A percentile compares a stretch with the other conserved stretches of the same genome.
Evolutionary conservation across 1,140 invertebrate genomes (phyloP).

Genomic region (Ceratosolen solmsi): DNA sequence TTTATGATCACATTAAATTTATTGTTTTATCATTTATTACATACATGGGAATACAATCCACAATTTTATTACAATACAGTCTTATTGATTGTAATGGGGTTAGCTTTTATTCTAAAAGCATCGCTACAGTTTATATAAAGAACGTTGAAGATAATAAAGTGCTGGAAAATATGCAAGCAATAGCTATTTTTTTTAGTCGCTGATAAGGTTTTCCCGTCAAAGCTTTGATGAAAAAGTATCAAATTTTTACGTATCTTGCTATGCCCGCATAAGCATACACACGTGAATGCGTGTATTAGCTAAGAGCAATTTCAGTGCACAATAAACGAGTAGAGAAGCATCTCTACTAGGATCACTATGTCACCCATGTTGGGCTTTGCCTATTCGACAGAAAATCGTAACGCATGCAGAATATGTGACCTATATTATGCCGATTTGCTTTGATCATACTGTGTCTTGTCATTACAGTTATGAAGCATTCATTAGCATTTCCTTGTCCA

Average conservation of each 20-base stretch:
- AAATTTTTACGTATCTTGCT: neutral
- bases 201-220: neutral
- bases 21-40: too few species aligned
- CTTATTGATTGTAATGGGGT: too few species aligned
- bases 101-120: too few species aligned
- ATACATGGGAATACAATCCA: too few species aligned
- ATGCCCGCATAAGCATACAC: neutral
- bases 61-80: too few species aligned
- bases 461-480: neutral
- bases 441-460: slow-evolving; percentile 4
- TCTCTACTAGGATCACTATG: neutral
- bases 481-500: neutral
- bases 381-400: slow-evolving; percentile 9
- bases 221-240: slow-evolving; percentile 1
- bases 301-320: neutral
- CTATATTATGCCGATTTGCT: slow-evolving; percentile 23
- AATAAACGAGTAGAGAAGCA: slow-evolving; percentile 11
- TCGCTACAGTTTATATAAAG: too few species aligned
- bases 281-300: slow-evolving; percentile 4
- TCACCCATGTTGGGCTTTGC: slow-evolving; percentile 6
- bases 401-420: slow-evolving; percentile 13
- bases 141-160: too few species aligned
- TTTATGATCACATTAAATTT: too few species aligned
- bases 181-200: neutral
- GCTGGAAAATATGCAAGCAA: too few species aligned